Evolutionary conservation across 2,888 invertebrate genomes (phyloP), one percentile per base, ranked within the genome.

Genomic region (Chrysodeixis includens): DNA sequence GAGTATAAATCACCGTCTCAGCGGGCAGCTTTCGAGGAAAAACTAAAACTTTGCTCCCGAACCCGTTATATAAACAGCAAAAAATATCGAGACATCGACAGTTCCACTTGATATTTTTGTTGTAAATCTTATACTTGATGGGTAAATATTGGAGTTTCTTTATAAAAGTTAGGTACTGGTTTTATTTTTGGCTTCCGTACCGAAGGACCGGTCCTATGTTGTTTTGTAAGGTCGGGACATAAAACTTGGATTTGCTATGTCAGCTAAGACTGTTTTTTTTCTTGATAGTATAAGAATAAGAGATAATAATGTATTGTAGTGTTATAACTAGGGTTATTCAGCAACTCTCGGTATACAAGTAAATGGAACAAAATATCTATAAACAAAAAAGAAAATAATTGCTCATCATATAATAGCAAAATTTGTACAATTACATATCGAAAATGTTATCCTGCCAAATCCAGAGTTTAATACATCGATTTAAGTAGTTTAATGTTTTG

Each of bases 401-500:
- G n/a, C n/a, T n/a, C n/a, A n/a, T n/a, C n/a, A n/a, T n/a, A n/a
- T n/a, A n/a, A n/a, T n/a, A n/a, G n/a, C n/a, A n/a, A n/a, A n/a
- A n/a, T n/a, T n/a, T n/a, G n/a, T n/a, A 3, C 12, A 14, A 2
- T 35, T 14, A 35, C 12, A 1, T 30, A 30, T 30, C 30, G 3
- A 30, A 63, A 62, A 6, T 62, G 56, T 63, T 76, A 68, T 57
- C 56, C 35, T 20, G 35, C 30, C 44, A 30, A 66, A 71, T 62
- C 54, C 62, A 6, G 2, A 63, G 66, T 76, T 76, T 44, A 63
- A 60, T 46, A 51, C 59, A 62, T 70, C 75, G 62, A 78, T 82
- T 87, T 85, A 86, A 86, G 88, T 86, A 82, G 78, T 78, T 82
- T 84, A 88, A 84, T 79, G 77, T 82, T 86, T 86, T 83, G 83